A percentile compares a stretch with the other conserved stretches of the same genome.
phyloP scores from a whole-genome alignment of 1,140 invertebrate genomes.

The Zaprionus gabonicus region DNA sequence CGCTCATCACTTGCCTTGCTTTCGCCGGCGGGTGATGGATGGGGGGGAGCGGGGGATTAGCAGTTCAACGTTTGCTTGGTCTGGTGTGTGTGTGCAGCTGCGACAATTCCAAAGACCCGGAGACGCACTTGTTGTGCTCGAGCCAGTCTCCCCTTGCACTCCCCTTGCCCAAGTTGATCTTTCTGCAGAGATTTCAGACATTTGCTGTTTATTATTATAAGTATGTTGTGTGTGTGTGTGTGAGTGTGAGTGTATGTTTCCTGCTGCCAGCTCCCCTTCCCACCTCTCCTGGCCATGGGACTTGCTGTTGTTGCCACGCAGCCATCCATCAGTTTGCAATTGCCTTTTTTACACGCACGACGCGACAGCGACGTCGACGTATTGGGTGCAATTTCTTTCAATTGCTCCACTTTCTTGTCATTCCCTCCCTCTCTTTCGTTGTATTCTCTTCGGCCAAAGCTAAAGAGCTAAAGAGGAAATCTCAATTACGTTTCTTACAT shows the following conservation, averaged over 20 bases:
- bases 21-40: neutral
- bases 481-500: conserved; percentile 69
- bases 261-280: neutral
- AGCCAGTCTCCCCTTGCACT: neutral
- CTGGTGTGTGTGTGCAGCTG: conserved; percentile 24
- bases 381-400: conserved; percentile 70
- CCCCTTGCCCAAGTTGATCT: neutral
- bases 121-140: conserved; percentile 26
- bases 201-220: conserved; percentile 46
- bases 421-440: conserved; percentile 3
- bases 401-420: conserved; percentile 65
- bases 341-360: conserved; percentile 30
- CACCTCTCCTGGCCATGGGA: neutral
- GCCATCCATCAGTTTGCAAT: conserved; percentile 40
- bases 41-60: too few relatives aligned
- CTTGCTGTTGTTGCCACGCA: conserved; percentile 13
- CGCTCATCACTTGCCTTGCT: neutral
- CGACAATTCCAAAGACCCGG: conserved; percentile 17
- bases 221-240: conserved; percentile 3
- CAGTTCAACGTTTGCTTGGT: conserved; percentile 12
- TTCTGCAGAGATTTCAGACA: conserved; percentile 36
- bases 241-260: neutral
- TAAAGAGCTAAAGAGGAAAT: conserved; percentile 75
- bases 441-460: conserved; percentile 16
- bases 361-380: conserved; percentile 3